Conservation (phyloP, 1,140 invertebrate genomes). For the Achatina immaculata region DNA sequence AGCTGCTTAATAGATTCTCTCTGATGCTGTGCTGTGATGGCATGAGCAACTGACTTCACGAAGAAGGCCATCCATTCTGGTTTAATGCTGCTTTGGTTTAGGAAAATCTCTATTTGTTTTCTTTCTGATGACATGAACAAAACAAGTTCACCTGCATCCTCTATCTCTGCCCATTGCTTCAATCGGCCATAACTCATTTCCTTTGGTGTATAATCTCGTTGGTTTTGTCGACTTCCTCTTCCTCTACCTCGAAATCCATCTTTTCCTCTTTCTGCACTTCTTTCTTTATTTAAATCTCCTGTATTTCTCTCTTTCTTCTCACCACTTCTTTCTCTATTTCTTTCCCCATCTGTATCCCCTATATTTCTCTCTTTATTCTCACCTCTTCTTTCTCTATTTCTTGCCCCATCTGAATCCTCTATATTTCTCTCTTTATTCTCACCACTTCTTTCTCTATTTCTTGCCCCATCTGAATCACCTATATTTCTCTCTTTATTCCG, state of each 20-base stretch:
- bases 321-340: not conserved
- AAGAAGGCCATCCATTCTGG: not conserved
- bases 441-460: not conserved
- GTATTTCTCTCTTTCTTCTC: no score
- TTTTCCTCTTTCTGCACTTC: not conserved
- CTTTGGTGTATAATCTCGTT: not conserved
- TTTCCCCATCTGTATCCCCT: not conserved
- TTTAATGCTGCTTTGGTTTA: not conserved
- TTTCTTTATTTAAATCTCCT: not conserved
- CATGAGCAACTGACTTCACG: not conserved
- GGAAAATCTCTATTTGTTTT: not conserved
- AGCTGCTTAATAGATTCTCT: constrained; percentile 4
- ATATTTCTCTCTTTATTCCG: not conserved
- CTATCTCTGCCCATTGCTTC: constrained; percentile 2
- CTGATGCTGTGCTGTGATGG: constrained; percentile 18
- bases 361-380: not conserved
- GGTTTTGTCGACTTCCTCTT: not conserved
- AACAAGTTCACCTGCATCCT: constrained; percentile 7
- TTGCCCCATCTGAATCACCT: not conserved
- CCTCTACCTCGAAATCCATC: not conserved
- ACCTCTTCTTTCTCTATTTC: no score
- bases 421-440: no score
- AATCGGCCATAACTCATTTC: constrained; percentile 11
- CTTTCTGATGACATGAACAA: not conserved
- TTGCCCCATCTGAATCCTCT: no score